phyloP scores from a whole-genome alignment of 2,113 vertebrate species.

The Salvator merianae region DNA sequence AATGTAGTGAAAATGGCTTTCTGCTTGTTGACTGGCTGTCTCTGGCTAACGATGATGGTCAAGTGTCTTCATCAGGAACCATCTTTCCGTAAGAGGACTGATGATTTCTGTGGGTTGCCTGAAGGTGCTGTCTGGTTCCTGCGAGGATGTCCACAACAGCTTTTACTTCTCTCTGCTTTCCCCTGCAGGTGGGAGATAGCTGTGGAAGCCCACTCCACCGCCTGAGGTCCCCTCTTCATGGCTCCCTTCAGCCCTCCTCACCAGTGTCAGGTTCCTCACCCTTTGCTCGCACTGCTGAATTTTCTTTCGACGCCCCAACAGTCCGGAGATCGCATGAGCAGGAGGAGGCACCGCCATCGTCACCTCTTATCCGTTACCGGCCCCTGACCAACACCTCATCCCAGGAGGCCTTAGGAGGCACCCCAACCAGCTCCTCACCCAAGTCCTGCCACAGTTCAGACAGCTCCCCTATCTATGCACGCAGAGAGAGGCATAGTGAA shows the following conservation, averaged over 20 bases:
- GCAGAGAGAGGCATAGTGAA: constrained; percentile 81
- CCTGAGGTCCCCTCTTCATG: constrained; percentile 77
- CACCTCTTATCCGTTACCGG: constrained; percentile 76
- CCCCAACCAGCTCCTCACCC: constrained; percentile 73
- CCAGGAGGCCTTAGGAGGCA: constrained; percentile 82
- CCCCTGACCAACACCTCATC: constrained; percentile 84
- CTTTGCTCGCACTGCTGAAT: constrained; percentile 66
- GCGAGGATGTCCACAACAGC: background rate
- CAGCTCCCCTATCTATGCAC: constrained; percentile 81
- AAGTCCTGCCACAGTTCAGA: constrained; percentile 81
- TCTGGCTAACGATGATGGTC: background rate
- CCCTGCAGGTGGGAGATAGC: constrained; percentile 70
- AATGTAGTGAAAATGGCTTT: background rate
- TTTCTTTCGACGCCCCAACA: constrained; percentile 79
- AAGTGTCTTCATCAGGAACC: background rate
- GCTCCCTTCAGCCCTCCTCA: constrained; percentile 68
- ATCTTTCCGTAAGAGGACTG: background rate
- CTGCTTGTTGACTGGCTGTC: too few species aligned
- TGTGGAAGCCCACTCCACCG: constrained; percentile 74
- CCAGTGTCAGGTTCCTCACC: constrained; percentile 62
- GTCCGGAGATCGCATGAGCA: constrained; percentile 75
- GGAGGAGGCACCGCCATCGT: constrained; percentile 60
- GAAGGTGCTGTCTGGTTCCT: background rate
- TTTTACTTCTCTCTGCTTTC: background rate
- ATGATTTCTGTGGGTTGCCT: background rate